Percentiles rank a stretch among this genome's conserved stretches.
phyloP scores from a whole-genome alignment of 2,113 vertebrate genomes.

The Chloropsis hardwickii region DNA sequence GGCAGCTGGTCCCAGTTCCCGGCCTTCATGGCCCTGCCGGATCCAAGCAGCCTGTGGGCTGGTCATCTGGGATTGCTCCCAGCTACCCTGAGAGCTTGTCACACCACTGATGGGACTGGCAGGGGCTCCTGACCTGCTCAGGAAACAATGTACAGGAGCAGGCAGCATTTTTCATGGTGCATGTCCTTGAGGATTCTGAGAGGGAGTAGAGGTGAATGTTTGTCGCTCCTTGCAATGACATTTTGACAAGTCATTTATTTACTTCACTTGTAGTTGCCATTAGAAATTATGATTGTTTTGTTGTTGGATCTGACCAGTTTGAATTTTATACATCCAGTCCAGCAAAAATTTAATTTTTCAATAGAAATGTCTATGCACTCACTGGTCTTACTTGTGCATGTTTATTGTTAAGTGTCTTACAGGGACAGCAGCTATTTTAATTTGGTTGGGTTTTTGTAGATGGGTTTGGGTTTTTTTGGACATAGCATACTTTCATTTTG shows the following conservation, averaged over 20 bases:
- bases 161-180: background rate
- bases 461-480: background rate
- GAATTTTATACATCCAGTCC: background rate
- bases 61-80: too few relatives aligned
- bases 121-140: background rate
- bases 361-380: background rate
- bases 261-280: background rate
- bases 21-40: fast-evolving
- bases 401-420: background rate
- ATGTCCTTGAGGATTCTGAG: background rate
- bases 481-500: background rate
- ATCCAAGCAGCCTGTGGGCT: too few relatives aligned
- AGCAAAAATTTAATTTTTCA: background rate
- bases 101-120: background rate
- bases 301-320: background rate
- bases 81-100: background rate
- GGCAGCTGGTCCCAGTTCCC: fast-evolving
- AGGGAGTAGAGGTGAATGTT: background rate
- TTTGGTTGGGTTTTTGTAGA: background rate
- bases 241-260: background rate
- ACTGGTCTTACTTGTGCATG: background rate
- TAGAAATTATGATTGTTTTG: background rate
- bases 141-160: background rate
- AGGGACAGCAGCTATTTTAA: background rate
- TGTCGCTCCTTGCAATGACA: background rate